phyloP scores from a whole-genome alignment of 1,140 invertebrate species.

The Bombus picipes region DNA sequence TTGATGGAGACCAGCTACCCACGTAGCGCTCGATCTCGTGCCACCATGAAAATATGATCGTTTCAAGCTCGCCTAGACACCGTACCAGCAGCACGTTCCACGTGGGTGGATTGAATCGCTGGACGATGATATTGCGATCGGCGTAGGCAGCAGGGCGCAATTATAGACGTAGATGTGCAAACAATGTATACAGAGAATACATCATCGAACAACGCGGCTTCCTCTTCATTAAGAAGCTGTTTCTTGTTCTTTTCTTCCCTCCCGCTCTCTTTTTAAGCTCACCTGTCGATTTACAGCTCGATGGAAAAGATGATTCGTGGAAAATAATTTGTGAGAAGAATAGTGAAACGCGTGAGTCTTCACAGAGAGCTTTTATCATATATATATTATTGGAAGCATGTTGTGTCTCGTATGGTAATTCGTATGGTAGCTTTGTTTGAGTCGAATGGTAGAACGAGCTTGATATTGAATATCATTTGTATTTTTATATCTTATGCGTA shows the following conservation, averaged over 20 bases:
- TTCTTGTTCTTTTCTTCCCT: background rate
- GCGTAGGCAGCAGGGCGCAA: background rate
- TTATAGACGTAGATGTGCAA: conserved; percentile 5
- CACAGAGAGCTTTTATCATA: no score
- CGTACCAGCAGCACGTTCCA: background rate
- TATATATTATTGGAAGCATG: no score
- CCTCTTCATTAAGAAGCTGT: background rate
- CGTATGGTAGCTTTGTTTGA: no score
- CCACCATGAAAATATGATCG: conserved; percentile 21
- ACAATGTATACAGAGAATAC: background rate
- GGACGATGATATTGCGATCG: background rate
- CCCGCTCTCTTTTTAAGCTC: background rate
- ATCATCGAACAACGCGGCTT: background rate
- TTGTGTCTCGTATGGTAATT: no score
- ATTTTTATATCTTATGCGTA: background rate
- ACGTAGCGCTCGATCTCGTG: conserved; percentile 2
- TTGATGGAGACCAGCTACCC: conserved; percentile 50
- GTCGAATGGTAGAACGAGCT: no score
- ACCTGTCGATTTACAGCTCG: background rate
- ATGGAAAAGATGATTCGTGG: background rate
- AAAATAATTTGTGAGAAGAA: background rate
- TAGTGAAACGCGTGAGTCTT: no score
- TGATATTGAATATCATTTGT: background rate
- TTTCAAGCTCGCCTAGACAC: no score
- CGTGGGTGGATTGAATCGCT: conserved; percentile 26